Base-by-base conservation (phyloP, 2,113 vertebrate genomes). In the Trematocara marginatum region DNA sequence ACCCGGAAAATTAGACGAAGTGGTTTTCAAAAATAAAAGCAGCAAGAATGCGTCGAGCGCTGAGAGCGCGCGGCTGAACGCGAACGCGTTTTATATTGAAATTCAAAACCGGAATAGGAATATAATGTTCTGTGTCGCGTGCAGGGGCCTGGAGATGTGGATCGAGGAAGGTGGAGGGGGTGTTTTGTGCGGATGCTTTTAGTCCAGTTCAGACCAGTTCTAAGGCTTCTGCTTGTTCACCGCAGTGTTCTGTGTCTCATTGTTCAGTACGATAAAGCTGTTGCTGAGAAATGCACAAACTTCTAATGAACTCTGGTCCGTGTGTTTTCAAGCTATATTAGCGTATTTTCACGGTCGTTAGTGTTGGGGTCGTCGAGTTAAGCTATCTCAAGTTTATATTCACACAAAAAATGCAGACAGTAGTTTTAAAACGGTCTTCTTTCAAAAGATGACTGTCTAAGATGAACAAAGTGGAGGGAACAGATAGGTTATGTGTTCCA, bases 191-290 rank as follows among this genome's bases (percentile, higher is more conserved):
- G 79, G 93, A 84, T 90, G 92, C 91, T 94, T 94, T 76, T 92
- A 92, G 95, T 96, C 96, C 95, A 96, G 96, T 95, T 96, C 93
- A 96, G 95, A 97, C 96, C 96, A 96, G 96, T 96, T 97, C 88
- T 64, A 76, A 79, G 52, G 78, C 85, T 78, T 86, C 74, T 86
- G 66, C 45, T 89, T 61, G 23, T 95, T 90, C 92, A 86, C 89
- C 59, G 92, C 88, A 66, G 54, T 49, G 80, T 52, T 87, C 83
- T 86, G 59, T 52, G 45, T 83, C 26, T 90, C 86, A 85, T 93
- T 93, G 86, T 93, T 57, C 59, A 57, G 34, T 3, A 16, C 2
- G 16, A 20, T 9, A 7, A 26, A 57, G 74, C 47, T 7, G 16
- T 20, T 38, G 11, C 76, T 53, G 18, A 53, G n/a, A 53, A 78